Evolutionary conservation across 2,888 invertebrate genomes (phyloP), one percentile per base, ranked within the genome.

Genomic region (Monoplex corrugatus): DNA sequence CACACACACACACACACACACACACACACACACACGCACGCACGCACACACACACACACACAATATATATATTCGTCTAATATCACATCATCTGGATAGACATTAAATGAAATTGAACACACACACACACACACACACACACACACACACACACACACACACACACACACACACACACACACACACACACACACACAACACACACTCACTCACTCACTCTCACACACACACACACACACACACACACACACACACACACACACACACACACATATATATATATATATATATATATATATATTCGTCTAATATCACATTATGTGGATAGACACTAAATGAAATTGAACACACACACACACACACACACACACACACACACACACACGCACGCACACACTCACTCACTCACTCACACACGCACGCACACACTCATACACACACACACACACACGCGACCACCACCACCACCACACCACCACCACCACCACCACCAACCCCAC

Each of bases 231-330:
- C 68, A 3, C 19, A 68, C 68, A 68, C 68, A 68, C 28, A 2
- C 68, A 68, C 68, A 68, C 68, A 68, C 19, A 68, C 68, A 68
- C 68, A 68, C 68, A 68, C 68, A 68, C 68, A 68, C 68, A 68
- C 68, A 68, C 68, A 68, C 68, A 68, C 68, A 68, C 68, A 68
- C 68, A 16, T 6, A 68, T n/a, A 68, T 1, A 68, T n/a, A 68
- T n/a, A 68, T n/a, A 68, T n/a, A 68, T n/a, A 68, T n/a, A 68
- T n/a, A 68, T n/a, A 68, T n/a, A 68, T n/a, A 68, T n/a, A 1
- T n/a, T n/a, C n/a, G n/a, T n/a, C n/a, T n/a, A n/a, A n/a, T n/a
- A n/a, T n/a, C n/a, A n/a, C n/a, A n/a, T n/a, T n/a, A n/a, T n/a
- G n/a, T n/a, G n/a, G n/a, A n/a, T n/a, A n/a, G n/a, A n/a, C n/a